A percentile compares a stretch with the other conserved stretches of the same genome.
These are phyloP conservation scores for Halcyon malimbica DNA, from an alignment of 2,113 vertebrate species.

Conservation along the genomic window DNA sequence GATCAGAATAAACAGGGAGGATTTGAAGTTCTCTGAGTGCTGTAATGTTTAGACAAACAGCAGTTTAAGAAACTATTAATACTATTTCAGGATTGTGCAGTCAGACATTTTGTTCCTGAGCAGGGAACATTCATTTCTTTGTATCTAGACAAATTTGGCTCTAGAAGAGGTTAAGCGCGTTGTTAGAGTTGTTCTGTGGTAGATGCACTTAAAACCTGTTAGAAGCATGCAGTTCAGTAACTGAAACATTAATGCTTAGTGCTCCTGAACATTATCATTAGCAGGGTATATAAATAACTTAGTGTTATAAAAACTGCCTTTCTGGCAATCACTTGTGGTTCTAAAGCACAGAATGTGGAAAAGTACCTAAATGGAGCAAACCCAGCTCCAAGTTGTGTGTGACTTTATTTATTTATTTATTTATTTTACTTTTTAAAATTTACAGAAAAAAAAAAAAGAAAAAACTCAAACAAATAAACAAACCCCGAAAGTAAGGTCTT, in stretches of 20 bases:
- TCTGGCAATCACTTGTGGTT: background rate
- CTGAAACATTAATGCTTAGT: constrained; percentile 17
- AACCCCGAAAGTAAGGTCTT: background rate
- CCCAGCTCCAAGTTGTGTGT: background rate
- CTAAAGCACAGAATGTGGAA: background rate
- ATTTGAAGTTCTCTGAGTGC: background rate
- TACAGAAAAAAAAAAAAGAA: background rate
- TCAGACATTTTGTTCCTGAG: background rate
- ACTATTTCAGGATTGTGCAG: background rate
- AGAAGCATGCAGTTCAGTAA: background rate
- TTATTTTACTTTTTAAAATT: background rate
- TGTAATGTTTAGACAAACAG: background rate
- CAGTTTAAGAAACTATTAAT: background rate
- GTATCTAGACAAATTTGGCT: background rate
- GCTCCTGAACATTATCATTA: background rate
- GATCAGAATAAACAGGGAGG: background rate
- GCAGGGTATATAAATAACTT: constrained; percentile 6
- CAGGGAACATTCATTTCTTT: background rate
- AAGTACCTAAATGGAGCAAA: background rate
- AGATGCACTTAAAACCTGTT: background rate
- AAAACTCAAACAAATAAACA: background rate
- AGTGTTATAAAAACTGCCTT: background rate
- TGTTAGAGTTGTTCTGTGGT: background rate
- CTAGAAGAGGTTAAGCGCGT: background rate
- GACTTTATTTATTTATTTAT: background rate